Conservation (phyloP, 2,797 vertebrate species). For the Vespertilio murinus region DNA sequence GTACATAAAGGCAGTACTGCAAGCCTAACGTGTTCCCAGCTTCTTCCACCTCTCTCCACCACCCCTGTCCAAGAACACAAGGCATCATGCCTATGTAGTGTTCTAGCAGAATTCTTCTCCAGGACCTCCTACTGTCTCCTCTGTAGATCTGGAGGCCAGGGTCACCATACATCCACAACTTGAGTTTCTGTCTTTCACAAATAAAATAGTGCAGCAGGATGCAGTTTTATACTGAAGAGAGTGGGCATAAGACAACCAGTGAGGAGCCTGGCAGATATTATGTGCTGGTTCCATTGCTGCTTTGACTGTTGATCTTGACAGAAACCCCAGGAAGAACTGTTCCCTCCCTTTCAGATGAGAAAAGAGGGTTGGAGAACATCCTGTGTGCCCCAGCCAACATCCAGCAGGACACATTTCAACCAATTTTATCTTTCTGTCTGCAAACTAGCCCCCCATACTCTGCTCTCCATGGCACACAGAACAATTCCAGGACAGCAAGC, state of each 20-base stretch:
- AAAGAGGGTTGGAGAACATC: not conserved
- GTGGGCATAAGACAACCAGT: rapidly evolving
- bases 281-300: rapidly evolving
- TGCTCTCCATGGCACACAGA: not conserved
- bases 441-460: not conserved
- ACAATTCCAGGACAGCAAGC: not conserved
- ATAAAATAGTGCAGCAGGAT: not conserved
- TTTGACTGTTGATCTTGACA: not conserved
- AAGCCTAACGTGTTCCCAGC: rapidly evolving
- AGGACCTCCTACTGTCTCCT: rapidly evolving
- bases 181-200: not conserved
- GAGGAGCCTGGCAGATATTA: rapidly evolving
- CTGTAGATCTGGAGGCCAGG: too few species aligned
- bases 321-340: not conserved
- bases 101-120: not conserved
- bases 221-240: not conserved
- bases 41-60: not conserved
- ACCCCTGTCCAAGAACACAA: rapidly evolving
- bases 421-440: not conserved
- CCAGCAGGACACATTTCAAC: not conserved
- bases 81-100: rapidly evolving
- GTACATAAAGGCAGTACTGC: rapidly evolving
- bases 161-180: too few species aligned
- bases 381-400: not conserved
- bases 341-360: not conserved